These are phyloP conservation scores for Nomada goodeniana DNA, from an alignment of 2,888 invertebrate species.

Conservation along the genomic window DNA sequence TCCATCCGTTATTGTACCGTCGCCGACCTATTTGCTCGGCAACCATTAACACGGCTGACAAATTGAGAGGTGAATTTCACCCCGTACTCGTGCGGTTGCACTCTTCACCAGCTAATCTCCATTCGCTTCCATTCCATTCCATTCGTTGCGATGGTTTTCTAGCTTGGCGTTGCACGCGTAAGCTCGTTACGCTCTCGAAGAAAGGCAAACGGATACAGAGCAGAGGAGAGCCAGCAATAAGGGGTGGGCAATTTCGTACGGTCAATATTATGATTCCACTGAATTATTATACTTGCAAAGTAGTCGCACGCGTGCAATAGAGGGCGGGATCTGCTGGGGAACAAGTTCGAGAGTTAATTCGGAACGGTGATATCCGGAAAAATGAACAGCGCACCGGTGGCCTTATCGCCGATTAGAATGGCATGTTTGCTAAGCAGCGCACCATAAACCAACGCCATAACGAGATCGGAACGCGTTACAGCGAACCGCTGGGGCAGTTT, in stretches of 20 bases:
- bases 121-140: conserved; percentile 1
- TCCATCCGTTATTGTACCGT: conserved; percentile 44
- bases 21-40: conserved; percentile 39
- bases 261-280: no score
- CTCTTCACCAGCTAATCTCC: conserved; percentile 20
- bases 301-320: neutral
- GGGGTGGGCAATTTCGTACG: no score
- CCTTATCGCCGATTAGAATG: conserved; percentile 57
- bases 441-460: conserved; percentile 50
- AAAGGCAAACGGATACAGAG: no score
- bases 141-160: conserved; percentile 29
- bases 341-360: conserved; percentile 23
- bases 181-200: no score
- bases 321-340: neutral
- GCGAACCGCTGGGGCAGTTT: conserved; percentile 48
- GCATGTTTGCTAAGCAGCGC: conserved; percentile 45
- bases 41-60: conserved; percentile 45
- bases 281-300: no score
- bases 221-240: no score
- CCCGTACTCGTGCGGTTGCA: neutral
- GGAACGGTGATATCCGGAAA: conserved; percentile 25
- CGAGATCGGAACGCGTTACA: conserved; percentile 56
- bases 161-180: conserved; percentile 20
- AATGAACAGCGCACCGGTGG: conserved; percentile 16
- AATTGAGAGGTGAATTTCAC: conserved; percentile 39